Evolutionary conservation across 2,113 vertebrate species (phyloP).

Genomic region (Prochilodus magdalenae): DNA sequence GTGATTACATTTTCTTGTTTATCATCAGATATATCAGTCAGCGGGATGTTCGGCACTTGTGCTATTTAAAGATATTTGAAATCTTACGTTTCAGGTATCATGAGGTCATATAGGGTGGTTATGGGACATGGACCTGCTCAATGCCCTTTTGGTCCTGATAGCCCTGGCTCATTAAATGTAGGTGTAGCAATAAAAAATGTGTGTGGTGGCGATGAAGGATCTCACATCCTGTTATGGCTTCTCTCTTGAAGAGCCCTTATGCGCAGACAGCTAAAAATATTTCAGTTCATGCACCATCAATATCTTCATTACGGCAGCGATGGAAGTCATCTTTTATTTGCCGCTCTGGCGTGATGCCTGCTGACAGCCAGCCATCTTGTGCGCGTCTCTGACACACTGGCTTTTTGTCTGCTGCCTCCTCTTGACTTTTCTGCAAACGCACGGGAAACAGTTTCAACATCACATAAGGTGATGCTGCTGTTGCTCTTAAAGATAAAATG

Average conservation of each 20-base stretch:
- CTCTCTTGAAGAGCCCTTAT: conserved; percentile 58
- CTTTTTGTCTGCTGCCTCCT: conserved; percentile 68
- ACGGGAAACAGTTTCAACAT: conserved; percentile 55
- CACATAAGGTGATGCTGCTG: background rate
- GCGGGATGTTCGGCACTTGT: too few species aligned
- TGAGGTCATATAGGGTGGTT: background rate
- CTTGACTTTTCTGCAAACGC: conserved; percentile 66
- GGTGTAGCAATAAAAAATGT: conserved; percentile 69
- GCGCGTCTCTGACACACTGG: conserved; percentile 66
- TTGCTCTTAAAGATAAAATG: conserved; percentile 2
- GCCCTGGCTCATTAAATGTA: conserved; percentile 68
- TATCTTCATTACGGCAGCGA: conserved; percentile 79
- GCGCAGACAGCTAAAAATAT: conserved; percentile 73
- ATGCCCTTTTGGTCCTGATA: conserved; percentile 33
- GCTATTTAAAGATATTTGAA: too few species aligned
- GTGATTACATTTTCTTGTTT: too few species aligned
- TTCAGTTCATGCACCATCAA: conserved; percentile 79
- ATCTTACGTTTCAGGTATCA: background rate
- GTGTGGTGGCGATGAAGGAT: conserved; percentile 70
- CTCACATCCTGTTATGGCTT: conserved; percentile 70
- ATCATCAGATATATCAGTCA: too few species aligned
- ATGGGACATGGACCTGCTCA: background rate
- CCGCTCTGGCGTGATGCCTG: conserved; percentile 64
- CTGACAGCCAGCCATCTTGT: conserved; percentile 75
- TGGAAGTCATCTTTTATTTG: conserved; percentile 75